Conservation (phyloP, 2,888 invertebrate species). For the Stratiomys singularior region DNA sequence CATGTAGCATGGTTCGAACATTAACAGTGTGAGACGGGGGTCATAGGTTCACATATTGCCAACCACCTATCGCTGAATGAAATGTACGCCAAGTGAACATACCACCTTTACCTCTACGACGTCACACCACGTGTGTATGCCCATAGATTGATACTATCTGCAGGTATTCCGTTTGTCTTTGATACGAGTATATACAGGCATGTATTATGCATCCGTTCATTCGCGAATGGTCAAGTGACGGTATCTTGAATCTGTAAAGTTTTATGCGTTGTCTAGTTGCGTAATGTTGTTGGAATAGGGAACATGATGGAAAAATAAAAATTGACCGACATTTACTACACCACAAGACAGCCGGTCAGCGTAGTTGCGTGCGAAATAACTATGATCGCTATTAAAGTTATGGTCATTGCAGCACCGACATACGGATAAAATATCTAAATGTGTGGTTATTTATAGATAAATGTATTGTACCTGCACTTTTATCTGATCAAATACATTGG, state of each 20-base stretch:
- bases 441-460: no score
- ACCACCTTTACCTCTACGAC: neutral
- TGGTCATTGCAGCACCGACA: neutral
- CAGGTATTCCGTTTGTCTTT: neutral
- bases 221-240: neutral
- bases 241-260: conserved; percentile 33
- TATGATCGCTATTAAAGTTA: conserved; percentile 1
- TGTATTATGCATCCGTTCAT: neutral
- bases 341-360: neutral
- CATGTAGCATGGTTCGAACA: neutral
- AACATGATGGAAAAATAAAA: neutral
- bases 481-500: no score
- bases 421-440: no score
- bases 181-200: no score
- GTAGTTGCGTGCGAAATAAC: conserved; percentile 26
- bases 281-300: neutral
- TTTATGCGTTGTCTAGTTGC: conserved; percentile 20
- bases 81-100: neutral
- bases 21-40: neutral
- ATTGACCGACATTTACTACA: conserved; percentile 34
- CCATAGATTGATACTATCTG: neutral
- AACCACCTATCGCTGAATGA: no score
- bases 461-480: no score
- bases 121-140: neutral
- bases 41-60: no score